Evolutionary conservation across 1,140 invertebrate genomes (phyloP).

Genomic region (Sweltsa coloradensis): DNA sequence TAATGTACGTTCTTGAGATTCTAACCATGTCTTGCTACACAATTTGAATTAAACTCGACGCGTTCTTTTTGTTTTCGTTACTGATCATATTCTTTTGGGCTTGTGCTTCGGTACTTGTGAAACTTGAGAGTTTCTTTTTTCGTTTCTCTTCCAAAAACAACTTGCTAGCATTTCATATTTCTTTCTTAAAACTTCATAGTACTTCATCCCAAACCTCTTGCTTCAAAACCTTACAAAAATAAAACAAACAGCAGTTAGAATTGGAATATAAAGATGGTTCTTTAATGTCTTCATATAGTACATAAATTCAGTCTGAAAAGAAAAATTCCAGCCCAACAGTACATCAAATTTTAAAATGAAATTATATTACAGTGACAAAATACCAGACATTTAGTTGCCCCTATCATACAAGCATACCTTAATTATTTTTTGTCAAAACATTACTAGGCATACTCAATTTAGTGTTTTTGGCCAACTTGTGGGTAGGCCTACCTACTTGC

Average conservation of each 20-base stretch:
- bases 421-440: background rate
- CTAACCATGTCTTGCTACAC: no score
- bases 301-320: background rate
- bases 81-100: conserved; percentile 13
- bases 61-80: background rate
- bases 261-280: background rate
- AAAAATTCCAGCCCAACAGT: background rate
- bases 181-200: conserved; percentile 10
- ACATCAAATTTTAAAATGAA: background rate
- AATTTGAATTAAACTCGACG: no score
- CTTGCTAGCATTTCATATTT: conserved; percentile 12
- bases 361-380: background rate
- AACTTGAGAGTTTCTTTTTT: conserved; percentile 6
- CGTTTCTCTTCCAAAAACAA: conserved; percentile 11
- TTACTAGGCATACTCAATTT: no score
- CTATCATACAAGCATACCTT: background rate
- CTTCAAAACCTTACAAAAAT: conserved; percentile 15
- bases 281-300: conserved; percentile 1
- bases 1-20: no score
- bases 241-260: conserved; percentile 14
- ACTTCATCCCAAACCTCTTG: conserved; percentile 14
- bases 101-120: conserved; percentile 9
- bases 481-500: no score
- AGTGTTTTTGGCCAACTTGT: no score
- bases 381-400: background rate